A percentile compares a stretch with the other conserved stretches of the same genome.
These are phyloP conservation scores for Drosophila trichaetosa DNA, from an alignment of 2,888 invertebrate genomes.

Conservation along the genomic window DNA sequence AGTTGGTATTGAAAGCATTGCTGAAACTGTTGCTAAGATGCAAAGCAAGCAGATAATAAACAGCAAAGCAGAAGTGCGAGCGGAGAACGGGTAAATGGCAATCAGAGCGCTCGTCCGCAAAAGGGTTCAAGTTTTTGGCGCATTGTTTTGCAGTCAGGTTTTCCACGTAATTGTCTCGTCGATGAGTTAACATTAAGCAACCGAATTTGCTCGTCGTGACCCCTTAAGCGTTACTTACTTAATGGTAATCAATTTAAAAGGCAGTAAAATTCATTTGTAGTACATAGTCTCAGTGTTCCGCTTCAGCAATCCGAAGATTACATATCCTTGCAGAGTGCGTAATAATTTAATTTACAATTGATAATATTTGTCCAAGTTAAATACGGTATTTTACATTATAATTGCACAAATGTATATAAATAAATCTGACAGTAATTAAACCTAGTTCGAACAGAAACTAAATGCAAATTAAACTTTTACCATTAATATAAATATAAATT, in stretches of 20 bases:
- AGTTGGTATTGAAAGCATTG: constrained; percentile 37
- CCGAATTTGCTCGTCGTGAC: not conserved
- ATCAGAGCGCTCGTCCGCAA: constrained; percentile 8
- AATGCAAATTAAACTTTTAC: not conserved
- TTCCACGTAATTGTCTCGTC: constrained; percentile 29
- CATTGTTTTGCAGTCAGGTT: constrained; percentile 34
- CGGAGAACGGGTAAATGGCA: constrained; percentile 1
- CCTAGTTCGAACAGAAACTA: not conserved
- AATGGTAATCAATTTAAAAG: not conserved
- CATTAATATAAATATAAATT: not conserved
- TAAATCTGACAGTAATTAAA: not conserved
- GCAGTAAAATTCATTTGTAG: not conserved
- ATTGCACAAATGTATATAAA: not conserved
- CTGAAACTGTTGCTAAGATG: constrained; percentile 61
- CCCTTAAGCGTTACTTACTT: not conserved
- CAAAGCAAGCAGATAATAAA: constrained; percentile 45
- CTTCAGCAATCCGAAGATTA: not conserved
- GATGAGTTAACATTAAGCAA: constrained; percentile 20
- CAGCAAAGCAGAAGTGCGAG: constrained; percentile 11
- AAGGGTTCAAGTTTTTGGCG: constrained; percentile 25
- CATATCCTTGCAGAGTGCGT: not conserved
- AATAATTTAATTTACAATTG: not conserved
- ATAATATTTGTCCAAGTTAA: not conserved
- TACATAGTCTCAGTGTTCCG: not conserved
- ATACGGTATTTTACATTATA: not conserved